phyloP scores from a whole-genome alignment of 2,797 vertebrate genomes.

The Neostethus bicornis region DNA sequence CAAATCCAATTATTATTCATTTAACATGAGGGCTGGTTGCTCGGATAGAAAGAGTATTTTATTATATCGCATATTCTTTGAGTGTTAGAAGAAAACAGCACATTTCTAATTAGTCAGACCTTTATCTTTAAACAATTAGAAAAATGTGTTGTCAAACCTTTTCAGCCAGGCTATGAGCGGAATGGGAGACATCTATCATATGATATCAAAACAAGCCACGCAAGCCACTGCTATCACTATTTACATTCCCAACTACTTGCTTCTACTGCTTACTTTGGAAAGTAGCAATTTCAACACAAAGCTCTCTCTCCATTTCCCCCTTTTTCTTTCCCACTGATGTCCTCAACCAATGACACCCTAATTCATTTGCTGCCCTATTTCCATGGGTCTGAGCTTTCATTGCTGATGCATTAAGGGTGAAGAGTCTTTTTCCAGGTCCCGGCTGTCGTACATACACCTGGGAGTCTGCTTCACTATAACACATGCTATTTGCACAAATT shows the following conservation, averaged over 20 bases:
- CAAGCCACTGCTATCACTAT: slow-evolving; percentile 35
- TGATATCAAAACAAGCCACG: slow-evolving; percentile 50
- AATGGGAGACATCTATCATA: slow-evolving; percentile 58
- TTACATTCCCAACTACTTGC: slow-evolving; percentile 48
- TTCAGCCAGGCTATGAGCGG: slow-evolving; percentile 51
- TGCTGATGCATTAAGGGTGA: slow-evolving; percentile 64
- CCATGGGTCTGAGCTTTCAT: slow-evolving; percentile 29
- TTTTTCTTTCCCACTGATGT: slow-evolving; percentile 44
- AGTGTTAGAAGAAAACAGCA: slow-evolving; percentile 10
- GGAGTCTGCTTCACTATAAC: slow-evolving; percentile 63
- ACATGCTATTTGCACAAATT: slow-evolving; percentile 77
- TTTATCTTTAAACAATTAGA: slow-evolving; percentile 23
- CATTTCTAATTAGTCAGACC: slow-evolving; percentile 25
- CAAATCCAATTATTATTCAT: neutral
- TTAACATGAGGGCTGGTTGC: neutral
- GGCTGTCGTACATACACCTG: slow-evolving; percentile 56
- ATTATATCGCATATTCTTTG: slow-evolving; percentile 1
- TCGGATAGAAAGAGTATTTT: no score
- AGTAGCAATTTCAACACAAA: slow-evolving; percentile 51
- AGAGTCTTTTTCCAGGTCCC: slow-evolving; percentile 56
- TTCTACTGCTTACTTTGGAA: slow-evolving; percentile 54
- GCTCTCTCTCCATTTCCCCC: slow-evolving; percentile 26
- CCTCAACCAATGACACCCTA: slow-evolving; percentile 73
- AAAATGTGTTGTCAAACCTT: slow-evolving; percentile 31
- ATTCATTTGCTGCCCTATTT: slow-evolving; percentile 67